Evolutionary conservation across 2,888 invertebrate genomes (phyloP).

Genomic region (Eilema caniola): DNA sequence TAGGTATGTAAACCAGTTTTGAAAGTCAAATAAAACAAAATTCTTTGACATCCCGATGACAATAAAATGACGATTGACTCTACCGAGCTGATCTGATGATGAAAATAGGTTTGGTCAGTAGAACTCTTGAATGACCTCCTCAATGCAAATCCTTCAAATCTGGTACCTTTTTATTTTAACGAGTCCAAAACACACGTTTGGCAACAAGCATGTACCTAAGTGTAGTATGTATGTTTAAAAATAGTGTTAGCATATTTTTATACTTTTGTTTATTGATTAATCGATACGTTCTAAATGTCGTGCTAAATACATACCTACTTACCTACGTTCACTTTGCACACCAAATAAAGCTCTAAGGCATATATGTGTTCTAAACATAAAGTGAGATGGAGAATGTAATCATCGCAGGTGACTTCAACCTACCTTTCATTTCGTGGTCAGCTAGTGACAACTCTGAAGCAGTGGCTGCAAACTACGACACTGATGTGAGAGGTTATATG

Average conservation of each 20-base stretch:
- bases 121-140: not conserved
- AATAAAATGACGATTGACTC: not conserved
- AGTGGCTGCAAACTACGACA: no score
- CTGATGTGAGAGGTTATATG: no score
- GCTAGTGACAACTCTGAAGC: no score
- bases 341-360: not conserved
- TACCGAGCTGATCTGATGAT: not conserved
- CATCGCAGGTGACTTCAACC: no score
- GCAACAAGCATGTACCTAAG: not conserved
- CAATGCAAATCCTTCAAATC: not conserved
- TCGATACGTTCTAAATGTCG: not conserved
- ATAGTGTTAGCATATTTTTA: not conserved
- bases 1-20: not conserved
- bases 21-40: not conserved
- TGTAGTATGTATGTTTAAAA: not conserved
- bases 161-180: not conserved
- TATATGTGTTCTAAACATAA: not conserved
- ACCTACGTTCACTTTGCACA: not conserved
- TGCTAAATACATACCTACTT: constrained; percentile 1
- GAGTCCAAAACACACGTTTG: not conserved
- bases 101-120: not conserved
- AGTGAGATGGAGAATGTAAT: no score
- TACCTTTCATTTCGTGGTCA: no score
- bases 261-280: not conserved
- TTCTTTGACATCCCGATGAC: not conserved